A percentile compares a stretch with the other conserved stretches of the same genome.
phyloP scores from a whole-genome alignment of 2,113 vertebrate species.

The Gymnogyps californianus region DNA sequence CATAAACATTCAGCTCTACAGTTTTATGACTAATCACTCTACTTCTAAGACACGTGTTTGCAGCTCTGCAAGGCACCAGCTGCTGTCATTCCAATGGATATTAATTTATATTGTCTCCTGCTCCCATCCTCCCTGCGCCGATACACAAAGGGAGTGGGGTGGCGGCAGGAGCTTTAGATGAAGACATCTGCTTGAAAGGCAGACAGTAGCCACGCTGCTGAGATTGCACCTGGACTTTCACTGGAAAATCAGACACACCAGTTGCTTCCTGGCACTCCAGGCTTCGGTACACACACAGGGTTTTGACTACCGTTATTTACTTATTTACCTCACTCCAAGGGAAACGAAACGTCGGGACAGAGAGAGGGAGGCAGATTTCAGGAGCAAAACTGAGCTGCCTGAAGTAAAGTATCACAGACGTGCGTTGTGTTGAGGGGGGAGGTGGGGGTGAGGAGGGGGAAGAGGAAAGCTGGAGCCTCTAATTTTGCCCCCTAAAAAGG shows the following conservation, averaged over 20 bases:
- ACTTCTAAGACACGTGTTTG: conserved; percentile 70
- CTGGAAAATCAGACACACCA: conserved; percentile 49
- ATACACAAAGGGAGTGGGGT: conserved; percentile 59
- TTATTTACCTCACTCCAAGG: not conserved
- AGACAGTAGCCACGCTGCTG: conserved; percentile 26
- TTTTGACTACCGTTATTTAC: conserved; percentile 19
- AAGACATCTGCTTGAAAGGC: conserved; percentile 75
- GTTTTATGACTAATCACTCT: conserved; percentile 64
- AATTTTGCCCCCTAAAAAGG: not conserved
- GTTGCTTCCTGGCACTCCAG: conserved; percentile 61
- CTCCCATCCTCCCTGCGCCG: conserved; percentile 39
- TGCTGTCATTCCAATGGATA: conserved; percentile 81
- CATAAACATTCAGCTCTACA: conserved; percentile 57
- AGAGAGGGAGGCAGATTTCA: conserved; percentile 27
- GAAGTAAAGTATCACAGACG: not conserved
- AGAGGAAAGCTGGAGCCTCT: not conserved
- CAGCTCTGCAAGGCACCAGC: conserved; percentile 73
- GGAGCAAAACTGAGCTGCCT: not conserved
- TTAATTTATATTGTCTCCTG: conserved; percentile 78
- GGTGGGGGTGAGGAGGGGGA: not conserved
- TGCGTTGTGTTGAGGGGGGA: not conserved
- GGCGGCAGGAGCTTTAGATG: conserved; percentile 35
- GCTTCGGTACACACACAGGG: not conserved
- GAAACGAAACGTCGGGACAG: not conserved
- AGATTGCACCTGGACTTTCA: conserved; percentile 70